These are phyloP conservation scores for Otis tarda DNA, from an alignment of 2,113 vertebrate species.

Conservation along the genomic window DNA sequence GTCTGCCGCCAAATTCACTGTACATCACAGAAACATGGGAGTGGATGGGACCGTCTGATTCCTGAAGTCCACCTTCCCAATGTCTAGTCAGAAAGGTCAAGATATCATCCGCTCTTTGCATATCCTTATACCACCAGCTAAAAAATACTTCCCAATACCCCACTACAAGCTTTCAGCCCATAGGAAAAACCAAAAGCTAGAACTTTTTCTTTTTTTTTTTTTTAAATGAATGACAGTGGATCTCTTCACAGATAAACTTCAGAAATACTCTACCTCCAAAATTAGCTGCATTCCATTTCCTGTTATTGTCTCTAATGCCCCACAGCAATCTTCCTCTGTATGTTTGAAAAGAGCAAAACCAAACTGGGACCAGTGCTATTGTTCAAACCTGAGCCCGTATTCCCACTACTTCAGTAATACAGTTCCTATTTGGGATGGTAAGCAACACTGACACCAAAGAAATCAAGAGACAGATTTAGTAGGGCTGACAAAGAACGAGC, in stretches of 20 bases:
- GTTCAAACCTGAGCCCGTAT: background rate
- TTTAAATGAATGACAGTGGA: background rate
- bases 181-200: background rate
- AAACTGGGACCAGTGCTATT: background rate
- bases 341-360: background rate
- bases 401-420: background rate
- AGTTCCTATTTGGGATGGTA: background rate
- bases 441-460: background rate
- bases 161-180: background rate
- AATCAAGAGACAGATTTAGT: background rate
- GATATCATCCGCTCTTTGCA: background rate
- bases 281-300: background rate
- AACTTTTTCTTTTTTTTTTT: background rate
- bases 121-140: background rate
- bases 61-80: fast-evolving
- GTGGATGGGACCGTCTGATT: background rate
- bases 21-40: background rate
- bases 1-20: background rate
- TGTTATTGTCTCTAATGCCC: background rate
- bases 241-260: background rate
- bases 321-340: background rate
- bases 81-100: background rate
- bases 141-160: background rate
- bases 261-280: background rate
- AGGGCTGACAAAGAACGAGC: background rate